A percentile compares a stretch with the other conserved stretches of the same genome.
Conservation (phyloP, 1,140 invertebrate species). For the Orchesella cincta region DNA sequence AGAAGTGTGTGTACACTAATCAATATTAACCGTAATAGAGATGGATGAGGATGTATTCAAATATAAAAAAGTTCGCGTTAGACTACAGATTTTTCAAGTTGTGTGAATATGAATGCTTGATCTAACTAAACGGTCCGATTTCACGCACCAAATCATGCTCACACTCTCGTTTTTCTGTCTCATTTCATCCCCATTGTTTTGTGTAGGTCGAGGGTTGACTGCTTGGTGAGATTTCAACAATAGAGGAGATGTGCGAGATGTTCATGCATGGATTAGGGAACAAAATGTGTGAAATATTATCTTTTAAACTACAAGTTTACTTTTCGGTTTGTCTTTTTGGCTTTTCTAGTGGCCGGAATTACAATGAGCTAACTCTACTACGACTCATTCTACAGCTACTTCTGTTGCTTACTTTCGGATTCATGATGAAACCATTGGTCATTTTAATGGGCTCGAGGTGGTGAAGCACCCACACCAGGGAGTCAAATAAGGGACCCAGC, state of each 20-base stretch:
- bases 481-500: slow-evolving; percentile 44
- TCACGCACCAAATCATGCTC: background rate
- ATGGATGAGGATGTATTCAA: too few relatives aligned
- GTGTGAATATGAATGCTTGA: too few relatives aligned
- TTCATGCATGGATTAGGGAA: background rate
- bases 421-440: slow-evolving; percentile 41
- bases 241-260: background rate
- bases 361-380: too few relatives aligned
- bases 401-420: too few relatives aligned
- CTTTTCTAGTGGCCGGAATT: background rate
- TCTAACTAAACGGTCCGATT: background rate
- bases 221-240: too few relatives aligned
- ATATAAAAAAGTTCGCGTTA: too few relatives aligned
- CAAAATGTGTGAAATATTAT: background rate
- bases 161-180: background rate
- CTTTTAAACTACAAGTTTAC: background rate
- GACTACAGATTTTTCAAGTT: too few relatives aligned
- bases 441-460: slow-evolving; percentile 45
- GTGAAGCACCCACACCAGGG: slow-evolving; percentile 41
- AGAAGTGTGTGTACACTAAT: too few relatives aligned
- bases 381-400: too few relatives aligned
- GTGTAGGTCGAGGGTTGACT: too few relatives aligned
- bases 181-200: slow-evolving; percentile 8
- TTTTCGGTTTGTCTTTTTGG: background rate
- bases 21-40: too few relatives aligned